Conservation (phyloP, 2,797 vertebrate genomes). For the Trachops cirrhosus region DNA sequence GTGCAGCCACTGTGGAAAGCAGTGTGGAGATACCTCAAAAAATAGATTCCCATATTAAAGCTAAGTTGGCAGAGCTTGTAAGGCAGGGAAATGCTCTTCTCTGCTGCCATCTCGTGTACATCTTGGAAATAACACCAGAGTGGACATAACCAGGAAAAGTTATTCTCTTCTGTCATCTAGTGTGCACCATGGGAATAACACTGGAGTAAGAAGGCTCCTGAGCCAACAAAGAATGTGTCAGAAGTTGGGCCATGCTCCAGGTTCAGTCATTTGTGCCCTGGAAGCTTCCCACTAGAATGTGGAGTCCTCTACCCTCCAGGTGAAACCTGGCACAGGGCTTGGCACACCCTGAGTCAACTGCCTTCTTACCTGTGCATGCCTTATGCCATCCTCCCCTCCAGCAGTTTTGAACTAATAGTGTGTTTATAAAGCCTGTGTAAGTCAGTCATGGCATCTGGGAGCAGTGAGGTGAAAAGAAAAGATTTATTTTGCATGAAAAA, state of each 20-base stretch:
- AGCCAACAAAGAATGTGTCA: background rate
- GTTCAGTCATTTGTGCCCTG: background rate
- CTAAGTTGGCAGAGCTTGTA: background rate
- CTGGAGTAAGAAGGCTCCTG: background rate
- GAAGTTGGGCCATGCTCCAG: background rate
- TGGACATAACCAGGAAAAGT: background rate
- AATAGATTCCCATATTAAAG: background rate
- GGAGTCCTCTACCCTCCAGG: background rate
- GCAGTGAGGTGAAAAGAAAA: background rate
- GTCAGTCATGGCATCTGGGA: background rate
- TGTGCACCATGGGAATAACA: background rate
- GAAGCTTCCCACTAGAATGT: background rate
- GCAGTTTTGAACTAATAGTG: background rate
- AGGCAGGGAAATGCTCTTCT: background rate
- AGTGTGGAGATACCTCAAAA: background rate
- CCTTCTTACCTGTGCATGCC: background rate
- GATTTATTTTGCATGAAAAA: conserved; percentile 34
- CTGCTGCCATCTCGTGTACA: background rate
- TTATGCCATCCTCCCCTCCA: too few relatives aligned
- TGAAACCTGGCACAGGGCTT: background rate
- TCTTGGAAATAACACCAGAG: background rate
- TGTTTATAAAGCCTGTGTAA: background rate
- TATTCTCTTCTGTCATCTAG: conserved; percentile 60
- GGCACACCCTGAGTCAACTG: background rate
- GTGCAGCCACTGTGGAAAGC: background rate